Conservation (phyloP, 2,113 vertebrate genomes). For the Sialia sialis region DNA sequence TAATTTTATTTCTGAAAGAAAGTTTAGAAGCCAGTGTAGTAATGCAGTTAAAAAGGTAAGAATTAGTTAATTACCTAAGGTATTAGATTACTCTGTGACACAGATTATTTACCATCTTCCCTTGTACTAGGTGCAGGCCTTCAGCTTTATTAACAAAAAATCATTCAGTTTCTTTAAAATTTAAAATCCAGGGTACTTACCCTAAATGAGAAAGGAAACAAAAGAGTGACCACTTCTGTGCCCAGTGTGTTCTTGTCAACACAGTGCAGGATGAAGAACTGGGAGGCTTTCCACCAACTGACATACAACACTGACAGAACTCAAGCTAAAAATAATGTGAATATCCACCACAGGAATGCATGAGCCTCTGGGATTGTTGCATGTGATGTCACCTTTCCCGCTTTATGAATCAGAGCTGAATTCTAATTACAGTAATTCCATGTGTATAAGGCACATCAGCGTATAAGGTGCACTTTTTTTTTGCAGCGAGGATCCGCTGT, state of each 20-base stretch:
- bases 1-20: background rate
- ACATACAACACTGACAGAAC: background rate
- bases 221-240: background rate
- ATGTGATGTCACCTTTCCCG: background rate
- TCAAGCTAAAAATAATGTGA: conserved; percentile 31
- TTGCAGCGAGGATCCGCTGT: too few species aligned
- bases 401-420: background rate
- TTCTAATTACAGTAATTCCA: too few species aligned
- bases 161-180: background rate
- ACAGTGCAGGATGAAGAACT: background rate
- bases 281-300: background rate
- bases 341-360: background rate
- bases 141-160: background rate
- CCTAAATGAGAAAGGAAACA: background rate
- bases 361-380: background rate
- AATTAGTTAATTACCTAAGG: background rate
- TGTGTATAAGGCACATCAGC: too few species aligned
- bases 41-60: background rate
- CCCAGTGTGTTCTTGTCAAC: background rate
- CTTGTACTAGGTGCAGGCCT: background rate
- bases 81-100: background rate
- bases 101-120: background rate
- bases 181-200: background rate
- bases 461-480: too few species aligned
- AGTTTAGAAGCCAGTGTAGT: background rate